Evolutionary conservation across 2,113 vertebrate genomes (phyloP), one percentile per base, ranked within the genome.

Genomic region (Erinaceus europaeus): DNA sequence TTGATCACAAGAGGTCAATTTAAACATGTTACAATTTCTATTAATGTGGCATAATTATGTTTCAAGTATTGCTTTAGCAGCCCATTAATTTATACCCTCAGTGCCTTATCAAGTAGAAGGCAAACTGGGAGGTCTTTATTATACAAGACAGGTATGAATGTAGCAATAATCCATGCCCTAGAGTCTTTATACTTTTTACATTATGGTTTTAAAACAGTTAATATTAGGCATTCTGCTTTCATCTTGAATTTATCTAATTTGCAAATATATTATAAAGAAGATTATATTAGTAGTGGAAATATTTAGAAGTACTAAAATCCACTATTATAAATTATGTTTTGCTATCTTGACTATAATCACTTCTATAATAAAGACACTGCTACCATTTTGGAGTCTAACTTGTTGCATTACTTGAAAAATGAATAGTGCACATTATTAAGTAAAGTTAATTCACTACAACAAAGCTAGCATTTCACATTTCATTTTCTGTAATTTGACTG

Each of bases 1-100:
- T 69, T 92, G 88, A 84, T 93, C 83, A 88, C 18, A 88, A 82
- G 80, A 92, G 80, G 73, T 75, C 73, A 90, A 85, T 88, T 88
- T 87, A 50, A 68, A 40, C 59, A 85, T 75, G 52, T 55, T 84
- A 80, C 20, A 23, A 46, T 78, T 88, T 61, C 53, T 74, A 91
- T 61, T 67, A 91, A 71, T 82, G 83, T 44, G 82, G n/a, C n/a
- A 65, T 17, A 88, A 91, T 83, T 79, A 88, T n/a, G 29, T 62
- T 90, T 93, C 53, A 81, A 90, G 73, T 2, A 68, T 59, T 88
- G 38, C 81, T 79, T 84, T 44, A 69, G 17, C n/a, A 88, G 42
- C 50, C 48, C 44, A 61, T 82, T 95, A 76, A 89, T 52, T 64
- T 23, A 88, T 69, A 73, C 9, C 38, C 40, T 50, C 68, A 73